These are phyloP conservation scores for Phaetusa simplex DNA, from an alignment of 2,113 vertebrate genomes.

Conservation along the genomic window DNA sequence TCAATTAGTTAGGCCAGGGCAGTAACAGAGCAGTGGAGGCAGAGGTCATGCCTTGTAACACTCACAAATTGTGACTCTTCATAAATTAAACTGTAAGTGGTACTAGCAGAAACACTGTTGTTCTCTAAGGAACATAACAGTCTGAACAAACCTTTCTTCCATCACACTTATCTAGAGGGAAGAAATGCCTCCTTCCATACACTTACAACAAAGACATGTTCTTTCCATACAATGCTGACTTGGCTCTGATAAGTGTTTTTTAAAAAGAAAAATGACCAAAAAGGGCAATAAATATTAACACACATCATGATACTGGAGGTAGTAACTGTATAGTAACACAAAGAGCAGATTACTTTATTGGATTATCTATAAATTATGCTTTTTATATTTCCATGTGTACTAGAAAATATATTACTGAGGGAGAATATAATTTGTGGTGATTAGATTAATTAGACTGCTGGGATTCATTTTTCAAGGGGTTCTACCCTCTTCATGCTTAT, in stretches of 20 bases:
- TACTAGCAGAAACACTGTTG: not conserved
- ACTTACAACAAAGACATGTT: not conserved
- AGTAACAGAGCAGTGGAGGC: not conserved
- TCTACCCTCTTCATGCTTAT: not conserved
- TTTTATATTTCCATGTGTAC: not conserved
- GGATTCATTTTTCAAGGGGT: constrained; percentile 1
- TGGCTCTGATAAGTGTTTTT: not conserved
- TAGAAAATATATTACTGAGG: not conserved
- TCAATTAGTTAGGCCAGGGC: not conserved
- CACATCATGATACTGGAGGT: not conserved
- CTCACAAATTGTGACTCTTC: not conserved
- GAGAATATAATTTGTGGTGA: not conserved
- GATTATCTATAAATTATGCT: not conserved
- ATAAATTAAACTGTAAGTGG: not conserved
- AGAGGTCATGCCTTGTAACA: not conserved
- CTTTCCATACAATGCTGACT: not conserved
- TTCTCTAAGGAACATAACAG: not conserved
- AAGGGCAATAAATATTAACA: not conserved
- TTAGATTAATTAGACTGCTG: not conserved
- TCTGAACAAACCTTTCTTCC: not conserved
- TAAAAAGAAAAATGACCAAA: not conserved
- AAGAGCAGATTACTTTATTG: not conserved
- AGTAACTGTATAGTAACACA: not conserved
- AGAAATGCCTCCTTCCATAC: not conserved
- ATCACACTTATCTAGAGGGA: not conserved